Percentiles rank a stretch among this genome's conserved stretches.
Evolutionary conservation across 92 coral and sea anemone species (phyloP).

Genomic region (Chrysogorgia sp.): DNA sequence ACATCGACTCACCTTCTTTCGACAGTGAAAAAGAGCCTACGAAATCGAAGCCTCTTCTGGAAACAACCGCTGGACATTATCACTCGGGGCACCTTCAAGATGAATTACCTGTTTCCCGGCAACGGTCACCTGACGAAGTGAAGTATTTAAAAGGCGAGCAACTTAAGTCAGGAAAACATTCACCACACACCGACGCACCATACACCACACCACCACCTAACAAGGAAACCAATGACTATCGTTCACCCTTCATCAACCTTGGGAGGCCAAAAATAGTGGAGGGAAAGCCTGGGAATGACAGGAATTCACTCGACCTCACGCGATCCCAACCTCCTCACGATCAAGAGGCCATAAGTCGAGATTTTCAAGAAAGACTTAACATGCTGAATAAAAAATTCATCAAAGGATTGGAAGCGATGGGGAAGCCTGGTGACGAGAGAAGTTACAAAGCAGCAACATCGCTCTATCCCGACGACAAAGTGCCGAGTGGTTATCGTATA

Average conservation of each 20-base stretch:
- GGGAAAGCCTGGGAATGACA: conserved; percentile 56
- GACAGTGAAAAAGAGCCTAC: neutral
- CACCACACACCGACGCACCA: neutral
- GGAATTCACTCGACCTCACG: conserved; percentile 52
- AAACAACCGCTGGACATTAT: neutral
- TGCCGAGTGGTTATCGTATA: conserved; percentile 1
- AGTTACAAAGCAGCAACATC: neutral
- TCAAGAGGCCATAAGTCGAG: conserved; percentile 22
- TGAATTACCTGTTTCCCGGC: neutral
- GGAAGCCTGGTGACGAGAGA: neutral
- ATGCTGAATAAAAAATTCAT: conserved; percentile 19
- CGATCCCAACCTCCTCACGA: conserved; percentile 52
- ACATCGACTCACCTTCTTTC: neutral
- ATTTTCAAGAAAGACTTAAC: conserved; percentile 30
- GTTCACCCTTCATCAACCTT: conserved; percentile 45
- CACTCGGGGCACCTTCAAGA: neutral
- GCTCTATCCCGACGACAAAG: neutral
- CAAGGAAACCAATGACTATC: neutral
- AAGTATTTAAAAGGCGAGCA: conserved; percentile 1
- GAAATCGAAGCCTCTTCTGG: neutral
- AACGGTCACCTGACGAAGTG: neutral
- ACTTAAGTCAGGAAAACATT: neutral
- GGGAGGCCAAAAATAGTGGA: conserved; percentile 71
- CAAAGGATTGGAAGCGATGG: conserved; percentile 29
- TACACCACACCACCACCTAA: conserved; percentile 17